Conservation (phyloP, 2,888 invertebrate genomes). For the Brachycybe producta region DNA sequence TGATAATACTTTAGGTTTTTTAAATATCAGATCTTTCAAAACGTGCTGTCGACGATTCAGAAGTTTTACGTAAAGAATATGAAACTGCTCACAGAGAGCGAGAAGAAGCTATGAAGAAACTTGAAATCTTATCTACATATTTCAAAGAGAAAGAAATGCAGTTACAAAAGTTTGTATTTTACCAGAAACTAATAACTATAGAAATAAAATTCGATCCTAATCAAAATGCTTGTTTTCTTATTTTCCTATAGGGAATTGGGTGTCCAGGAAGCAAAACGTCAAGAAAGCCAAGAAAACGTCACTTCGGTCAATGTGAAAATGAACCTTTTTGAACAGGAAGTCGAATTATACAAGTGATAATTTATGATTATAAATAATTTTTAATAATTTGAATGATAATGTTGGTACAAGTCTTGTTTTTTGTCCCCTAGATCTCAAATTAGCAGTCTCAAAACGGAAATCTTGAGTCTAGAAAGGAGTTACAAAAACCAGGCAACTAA, state of each 20-base stretch:
- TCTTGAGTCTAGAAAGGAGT: slow-evolving; percentile 66
- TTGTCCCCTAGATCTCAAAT: slow-evolving; percentile 33
- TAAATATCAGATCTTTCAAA: not conserved
- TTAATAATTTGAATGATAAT: not conserved
- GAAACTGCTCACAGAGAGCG: slow-evolving; percentile 52
- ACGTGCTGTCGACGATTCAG: not conserved
- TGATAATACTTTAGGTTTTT: too few species aligned
- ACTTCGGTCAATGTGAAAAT: slow-evolving; percentile 21
- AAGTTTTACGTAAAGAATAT: slow-evolving; percentile 28
- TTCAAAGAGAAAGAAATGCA: slow-evolving; percentile 82
- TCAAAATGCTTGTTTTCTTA: not conserved
- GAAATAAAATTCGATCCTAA: too few species aligned
- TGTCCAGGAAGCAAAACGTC: slow-evolving; percentile 32
- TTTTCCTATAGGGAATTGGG: slow-evolving; percentile 49
- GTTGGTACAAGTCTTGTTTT: not conserved
- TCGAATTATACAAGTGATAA: slow-evolving; percentile 21
- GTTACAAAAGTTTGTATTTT: slow-evolving; percentile 42
- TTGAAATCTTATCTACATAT: slow-evolving; percentile 74
- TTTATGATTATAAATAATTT: slow-evolving; percentile 5
- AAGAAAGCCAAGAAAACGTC: slow-evolving; percentile 29
- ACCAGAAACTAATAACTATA: too few species aligned
- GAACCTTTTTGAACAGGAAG: slow-evolving; percentile 23
- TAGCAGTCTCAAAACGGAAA: slow-evolving; percentile 62
- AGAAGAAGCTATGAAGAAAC: slow-evolving; percentile 62
- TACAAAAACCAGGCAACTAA: slow-evolving; percentile 41